Evolutionary conservation across 2,797 vertebrate genomes (phyloP).

Genomic region (Falco cherrug): DNA sequence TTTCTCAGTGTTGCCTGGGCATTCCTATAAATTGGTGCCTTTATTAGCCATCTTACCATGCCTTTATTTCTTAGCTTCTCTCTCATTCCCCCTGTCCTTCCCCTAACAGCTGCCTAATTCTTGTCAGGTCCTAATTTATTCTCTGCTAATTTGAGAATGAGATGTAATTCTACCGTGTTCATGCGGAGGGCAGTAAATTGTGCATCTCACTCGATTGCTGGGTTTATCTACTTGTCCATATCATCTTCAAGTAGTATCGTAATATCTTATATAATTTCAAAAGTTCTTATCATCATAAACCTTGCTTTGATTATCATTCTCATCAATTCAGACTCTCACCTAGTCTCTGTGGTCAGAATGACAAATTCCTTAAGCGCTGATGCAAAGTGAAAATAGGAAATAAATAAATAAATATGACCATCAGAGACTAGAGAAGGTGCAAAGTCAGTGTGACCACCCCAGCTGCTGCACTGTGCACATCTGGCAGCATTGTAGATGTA

Average conservation of each 20-base stretch:
- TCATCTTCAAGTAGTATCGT: neutral
- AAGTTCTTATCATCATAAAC: neutral
- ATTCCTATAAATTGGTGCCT: neutral
- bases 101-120: neutral
- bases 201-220: neutral
- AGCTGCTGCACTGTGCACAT: neutral
- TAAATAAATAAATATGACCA: neutral
- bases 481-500: neutral
- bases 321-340: neutral
- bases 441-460: neutral
- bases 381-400: neutral
- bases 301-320: neutral
- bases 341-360: neutral
- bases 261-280: neutral
- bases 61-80: neutral
- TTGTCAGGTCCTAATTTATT: neutral
- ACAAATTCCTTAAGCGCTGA: neutral
- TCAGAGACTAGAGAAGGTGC: neutral
- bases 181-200: neutral
- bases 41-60: neutral
- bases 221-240: neutral
- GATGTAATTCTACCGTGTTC: neutral
- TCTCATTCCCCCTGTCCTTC: neutral
- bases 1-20: neutral
- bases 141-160: neutral